phyloP scores from a whole-genome alignment of 53 echinoderm and acorn worm genomes.

The Temnopleurus reevesii region DNA sequence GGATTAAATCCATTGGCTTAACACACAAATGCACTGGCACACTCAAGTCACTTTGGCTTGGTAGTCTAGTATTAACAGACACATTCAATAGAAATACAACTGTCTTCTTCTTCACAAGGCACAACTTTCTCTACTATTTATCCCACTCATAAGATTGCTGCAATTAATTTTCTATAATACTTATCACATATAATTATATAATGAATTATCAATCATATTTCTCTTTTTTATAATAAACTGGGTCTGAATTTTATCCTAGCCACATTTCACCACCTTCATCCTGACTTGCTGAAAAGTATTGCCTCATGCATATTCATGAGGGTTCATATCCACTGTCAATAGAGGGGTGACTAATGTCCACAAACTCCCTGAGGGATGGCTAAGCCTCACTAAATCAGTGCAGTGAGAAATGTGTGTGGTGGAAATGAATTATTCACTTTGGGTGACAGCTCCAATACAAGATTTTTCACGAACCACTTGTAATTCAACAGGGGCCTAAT shows the following conservation, averaged over 20 bases:
- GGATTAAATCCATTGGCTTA: conserved; percentile 53
- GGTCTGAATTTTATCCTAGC: conserved; percentile 7
- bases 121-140: no score
- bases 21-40: conserved; percentile 32
- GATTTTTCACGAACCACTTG: no score
- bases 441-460: not conserved
- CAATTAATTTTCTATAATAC: no score
- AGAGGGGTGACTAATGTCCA: conserved; percentile 24
- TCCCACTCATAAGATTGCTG: no score
- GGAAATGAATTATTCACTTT: not conserved
- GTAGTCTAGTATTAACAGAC: not conserved
- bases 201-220: no score
- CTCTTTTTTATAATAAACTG: no score
- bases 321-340: conserved; percentile 31
- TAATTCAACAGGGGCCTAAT: no score
- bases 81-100: no score
- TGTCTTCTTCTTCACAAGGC: not conserved
- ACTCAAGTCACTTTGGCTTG: not conserved
- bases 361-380: conserved; percentile 36
- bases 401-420: not conserved
- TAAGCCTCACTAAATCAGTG: not conserved
- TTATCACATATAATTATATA: no score
- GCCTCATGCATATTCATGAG: conserved; percentile 24
- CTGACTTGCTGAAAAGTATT: conserved; percentile 50
- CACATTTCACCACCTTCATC: conserved; percentile 29